These are phyloP conservation scores for Paramuricea clavata DNA, from an alignment of 92 coral and sea anemone genomes.

Conservation along the genomic window DNA sequence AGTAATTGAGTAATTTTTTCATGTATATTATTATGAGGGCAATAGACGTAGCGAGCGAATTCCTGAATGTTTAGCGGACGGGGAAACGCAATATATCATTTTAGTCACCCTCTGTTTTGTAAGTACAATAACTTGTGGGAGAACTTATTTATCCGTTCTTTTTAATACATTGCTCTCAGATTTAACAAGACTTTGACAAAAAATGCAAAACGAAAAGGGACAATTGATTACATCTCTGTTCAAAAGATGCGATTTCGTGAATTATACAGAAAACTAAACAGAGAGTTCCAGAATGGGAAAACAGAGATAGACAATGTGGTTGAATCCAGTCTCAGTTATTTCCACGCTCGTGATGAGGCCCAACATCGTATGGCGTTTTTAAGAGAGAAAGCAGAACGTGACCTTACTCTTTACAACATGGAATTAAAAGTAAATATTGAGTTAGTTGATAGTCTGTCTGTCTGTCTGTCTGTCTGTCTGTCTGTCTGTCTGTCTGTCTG, in stretches of 20 bases:
- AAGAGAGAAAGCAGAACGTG: slow-evolving; percentile 91
- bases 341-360: slow-evolving; percentile 90
- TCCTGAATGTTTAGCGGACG: no score
- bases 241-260: slow-evolving; percentile 87
- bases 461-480: no score
- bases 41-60: no score
- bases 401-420: slow-evolving; percentile 77
- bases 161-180: slow-evolving; percentile 8
- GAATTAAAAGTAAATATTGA: slow-evolving; percentile 69
- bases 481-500: no score
- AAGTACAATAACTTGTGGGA: no score
- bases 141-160: background rate
- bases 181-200: slow-evolving; percentile 81
- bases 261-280: slow-evolving; percentile 69
- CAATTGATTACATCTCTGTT: slow-evolving; percentile 75
- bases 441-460: background rate
- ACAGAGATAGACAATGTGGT: slow-evolving; percentile 77
- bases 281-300: slow-evolving; percentile 73
- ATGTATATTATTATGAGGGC: no score
- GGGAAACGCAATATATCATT: no score
- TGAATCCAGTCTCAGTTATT: slow-evolving; percentile 79
- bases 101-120: no score
- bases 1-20: no score
- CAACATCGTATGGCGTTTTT: slow-evolving; percentile 94
- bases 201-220: slow-evolving; percentile 73